Evolutionary conservation across 2,797 vertebrate species (phyloP), one percentile per base, ranked within the genome.

Genomic region (Silurus lanzhouensis): DNA sequence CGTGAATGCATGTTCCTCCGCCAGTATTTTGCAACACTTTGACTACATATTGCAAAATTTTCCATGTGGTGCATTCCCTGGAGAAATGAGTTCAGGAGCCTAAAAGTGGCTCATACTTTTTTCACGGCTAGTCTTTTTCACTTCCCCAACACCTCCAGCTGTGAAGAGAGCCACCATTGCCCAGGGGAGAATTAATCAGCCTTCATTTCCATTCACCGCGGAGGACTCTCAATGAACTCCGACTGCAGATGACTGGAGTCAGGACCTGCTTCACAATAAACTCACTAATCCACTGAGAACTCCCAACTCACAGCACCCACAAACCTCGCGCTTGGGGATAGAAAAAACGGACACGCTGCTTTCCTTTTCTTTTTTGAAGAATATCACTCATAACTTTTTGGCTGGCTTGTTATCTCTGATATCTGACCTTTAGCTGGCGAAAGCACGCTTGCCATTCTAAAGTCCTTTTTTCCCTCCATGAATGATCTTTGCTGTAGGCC

Each of bases 391-490:
- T 19, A 67, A 81, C 66, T 85, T 90, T 89, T 81, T 85, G 82
- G 86, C 91, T 82, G 86, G 80, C 87, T 89, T 81, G 85, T 90
- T 91, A 91, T 93, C 90, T 89, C 48, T 91, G 90, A 92, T 89
- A 92, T 91, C 89, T 94, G 93, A 94, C 93, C 94, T 94, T 95
- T 83, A 90, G 88, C 89, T 91, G 90, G 88, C 87, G 89, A 90
- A 91, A 89, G 88, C 63, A 31, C 64, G 87, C 90, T 86, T 22
- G 89, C 89, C 87, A 84, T 90, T 88, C 85, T 63, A 83, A 83
- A 85, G 87, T 88, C 87, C 87, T 89, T 75, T 88, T 91, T 89
- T 86, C 82, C 61, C 31, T 58, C 71, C 82, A 81, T 85, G 74
- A 90, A 89, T 89, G 88, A 89, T 90, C 88, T 90, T 88, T 88